Base-by-base conservation (phyloP, 1,140 invertebrate genomes). In the Latrodectus geometricus region DNA sequence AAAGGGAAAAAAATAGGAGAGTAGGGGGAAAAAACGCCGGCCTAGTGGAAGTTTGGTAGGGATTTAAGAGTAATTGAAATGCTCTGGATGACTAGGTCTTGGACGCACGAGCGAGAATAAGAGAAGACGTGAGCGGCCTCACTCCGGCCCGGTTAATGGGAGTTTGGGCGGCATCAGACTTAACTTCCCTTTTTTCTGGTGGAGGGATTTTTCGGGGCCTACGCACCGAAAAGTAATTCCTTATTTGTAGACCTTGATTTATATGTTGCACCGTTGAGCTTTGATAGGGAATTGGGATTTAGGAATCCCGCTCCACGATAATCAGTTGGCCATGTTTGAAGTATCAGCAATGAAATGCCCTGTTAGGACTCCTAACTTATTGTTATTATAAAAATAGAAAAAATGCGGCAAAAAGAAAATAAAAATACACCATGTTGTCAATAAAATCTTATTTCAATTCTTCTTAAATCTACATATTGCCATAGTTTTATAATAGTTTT, bases 21-120 rank as follows among this genome's bases (percentile, higher is more conserved):
- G 69, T 35, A 35, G 15, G 15, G 54, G 72, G 72, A 86, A 86
- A 86, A 86, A 77, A 70, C 66, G 74, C 83, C 77, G 65, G 50
- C 49, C 83, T 86, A 78, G 83, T 86, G 75, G 75, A 86, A 86
- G 83, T 86, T 86, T 86, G 83, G 83, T 86, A 61, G 83, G 83
- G 83, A 86, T 86, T 86, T 86, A 86, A 86, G 74, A 77, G 83
- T 86, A 86, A 86, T 86, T 86, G 83, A 86, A 86, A 86, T 86
- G 83, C 83, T 86, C 66, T 86, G 83, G 83, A 86, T 86, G 83
- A 86, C 83, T 86, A 56, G 75, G 68, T 78, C 50, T 35, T 72
- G 83, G 83, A 86, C 83, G 83, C 83, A 77, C 74, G 83, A 61
- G n/a, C 83, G 66, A 20, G 74, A 84, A 84, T 84, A 52, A 73